Base-by-base conservation (phyloP, 2,888 invertebrate genomes). In the Catotricha subobsoleta region DNA sequence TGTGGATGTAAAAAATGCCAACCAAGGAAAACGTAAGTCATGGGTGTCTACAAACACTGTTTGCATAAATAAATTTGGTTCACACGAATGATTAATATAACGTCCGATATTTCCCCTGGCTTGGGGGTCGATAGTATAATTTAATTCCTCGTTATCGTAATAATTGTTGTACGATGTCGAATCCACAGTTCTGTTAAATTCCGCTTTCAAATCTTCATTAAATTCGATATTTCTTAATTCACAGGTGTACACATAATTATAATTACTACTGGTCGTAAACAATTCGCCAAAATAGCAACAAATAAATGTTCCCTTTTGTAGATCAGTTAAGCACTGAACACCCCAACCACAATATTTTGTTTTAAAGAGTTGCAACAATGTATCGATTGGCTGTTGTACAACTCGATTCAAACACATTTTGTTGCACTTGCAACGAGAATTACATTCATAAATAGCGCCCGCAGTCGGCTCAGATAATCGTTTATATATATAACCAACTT, bases 31-130 rank as follows among this genome's bases (percentile, higher is more conserved):
- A 10, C 97, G 72, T 2, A 92, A 73, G 63, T 98, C 97, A 65
- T 98, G 97, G 0, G 95, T 94, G 63, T 97, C 97, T 21, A 95
- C 92, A 61, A 98, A 94, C 3, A 98, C 94, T 65, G 95, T 97
- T 63, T 98, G 95, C 0, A 95, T 95, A 64, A 92, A 92, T 34
- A 94, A 81, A 64, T 98, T 98, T 0, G 98, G 97, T 20, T 76
- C 74, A 59, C 97, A 98, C 25, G 91, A 92, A 58, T 86, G 86
- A 64, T 95, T 95, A 33, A 97, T 72, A 60, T 92, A 97, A 54
- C 97, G 70, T 25, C 97, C 97, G 48, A 98, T 82, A 64, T 98
- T 98, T 52, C 98, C 98, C 45, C 78, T 81, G 44, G 79, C 80
- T 66, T 95, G 95, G 1, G 97, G 97, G 67, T 98, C 97, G 87